A percentile compares a stretch with the other conserved stretches of the same genome.
These are phyloP conservation scores for Aphelenchoides fujianensis DNA, from an alignment of 1,140 invertebrate genomes.

Conservation along the genomic window DNA sequence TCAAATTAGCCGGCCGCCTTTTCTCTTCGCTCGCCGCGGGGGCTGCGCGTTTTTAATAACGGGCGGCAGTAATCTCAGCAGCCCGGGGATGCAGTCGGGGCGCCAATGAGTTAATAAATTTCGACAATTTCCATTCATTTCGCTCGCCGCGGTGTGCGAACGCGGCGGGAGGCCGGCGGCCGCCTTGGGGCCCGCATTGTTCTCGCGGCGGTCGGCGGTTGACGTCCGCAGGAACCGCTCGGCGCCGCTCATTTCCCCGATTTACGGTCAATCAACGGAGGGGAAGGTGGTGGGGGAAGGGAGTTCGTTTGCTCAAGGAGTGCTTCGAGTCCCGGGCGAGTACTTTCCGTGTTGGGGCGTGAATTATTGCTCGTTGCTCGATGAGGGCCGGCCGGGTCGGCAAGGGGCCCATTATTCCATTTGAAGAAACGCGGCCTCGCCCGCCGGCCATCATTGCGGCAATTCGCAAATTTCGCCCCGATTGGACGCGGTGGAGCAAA, in stretches of 20 bases:
- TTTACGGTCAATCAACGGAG: too few species aligned
- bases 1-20: slow-evolving; percentile 12
- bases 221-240: too few species aligned
- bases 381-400: too few species aligned
- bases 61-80: neutral
- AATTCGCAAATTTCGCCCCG: too few species aligned
- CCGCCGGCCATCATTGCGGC: neutral
- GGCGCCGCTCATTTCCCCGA: too few species aligned
- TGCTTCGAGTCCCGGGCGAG: too few species aligned
- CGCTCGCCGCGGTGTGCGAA: neutral
- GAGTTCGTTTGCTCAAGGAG: too few species aligned
- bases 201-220: too few species aligned
- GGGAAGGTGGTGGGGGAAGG: too few species aligned
- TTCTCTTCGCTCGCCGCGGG: neutral
- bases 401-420: neutral
- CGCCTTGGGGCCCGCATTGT: neutral
- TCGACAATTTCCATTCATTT: slow-evolving; percentile 11
- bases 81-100: neutral
- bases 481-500: too few species aligned
- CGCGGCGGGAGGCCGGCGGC: neutral
- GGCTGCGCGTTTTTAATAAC: neutral
- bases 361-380: too few species aligned
- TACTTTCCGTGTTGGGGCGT: too few species aligned
- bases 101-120: neutral
- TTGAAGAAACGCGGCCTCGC: neutral